These are phyloP conservation scores for Leptonema lineaticorne DNA, from an alignment of 1,140 invertebrate species.

Conservation along the genomic window DNA sequence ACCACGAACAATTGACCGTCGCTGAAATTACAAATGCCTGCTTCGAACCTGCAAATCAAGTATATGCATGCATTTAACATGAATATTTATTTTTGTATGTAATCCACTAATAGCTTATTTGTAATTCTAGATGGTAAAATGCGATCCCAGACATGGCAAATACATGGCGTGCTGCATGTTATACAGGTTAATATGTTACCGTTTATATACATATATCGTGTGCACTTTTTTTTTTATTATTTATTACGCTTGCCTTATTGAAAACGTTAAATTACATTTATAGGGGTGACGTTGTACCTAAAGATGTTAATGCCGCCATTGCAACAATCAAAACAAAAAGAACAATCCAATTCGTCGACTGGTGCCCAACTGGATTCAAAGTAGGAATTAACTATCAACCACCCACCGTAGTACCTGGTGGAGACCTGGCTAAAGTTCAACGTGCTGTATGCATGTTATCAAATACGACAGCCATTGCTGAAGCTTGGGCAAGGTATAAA, in stretches of 20 bases:
- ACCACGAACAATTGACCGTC: constrained; percentile 76
- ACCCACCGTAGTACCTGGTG: constrained; percentile 77
- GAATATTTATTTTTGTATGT: not conserved
- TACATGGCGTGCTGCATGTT: constrained; percentile 89
- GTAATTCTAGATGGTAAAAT: constrained; percentile 77
- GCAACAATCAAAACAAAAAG: constrained; percentile 88
- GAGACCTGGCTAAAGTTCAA: constrained; percentile 81
- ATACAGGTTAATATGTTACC: constrained; percentile 65
- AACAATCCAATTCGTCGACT: constrained; percentile 80
- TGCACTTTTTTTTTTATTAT: not conserved
- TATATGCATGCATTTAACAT: constrained; percentile 46
- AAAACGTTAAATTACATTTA: too few relatives aligned
- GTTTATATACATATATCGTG: too few relatives aligned
- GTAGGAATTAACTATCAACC: constrained; percentile 83
- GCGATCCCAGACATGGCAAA: constrained; percentile 76
- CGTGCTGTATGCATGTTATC: constrained; percentile 84
- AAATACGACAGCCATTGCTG: constrained; percentile 84
- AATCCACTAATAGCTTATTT: not conserved
- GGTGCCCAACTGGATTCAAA: constrained; percentile 82
- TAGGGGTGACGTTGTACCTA: constrained; percentile 68
- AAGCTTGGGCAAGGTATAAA: constrained; percentile 74
- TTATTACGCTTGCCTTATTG: not conserved
- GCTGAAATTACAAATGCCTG: constrained; percentile 80
- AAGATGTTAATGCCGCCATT: constrained; percentile 87
- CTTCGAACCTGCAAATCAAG: constrained; percentile 80